Evolutionary conservation across 2,797 vertebrate species (phyloP), one percentile per base, ranked within the genome.

Genomic region (Poecilia picta): DNA sequence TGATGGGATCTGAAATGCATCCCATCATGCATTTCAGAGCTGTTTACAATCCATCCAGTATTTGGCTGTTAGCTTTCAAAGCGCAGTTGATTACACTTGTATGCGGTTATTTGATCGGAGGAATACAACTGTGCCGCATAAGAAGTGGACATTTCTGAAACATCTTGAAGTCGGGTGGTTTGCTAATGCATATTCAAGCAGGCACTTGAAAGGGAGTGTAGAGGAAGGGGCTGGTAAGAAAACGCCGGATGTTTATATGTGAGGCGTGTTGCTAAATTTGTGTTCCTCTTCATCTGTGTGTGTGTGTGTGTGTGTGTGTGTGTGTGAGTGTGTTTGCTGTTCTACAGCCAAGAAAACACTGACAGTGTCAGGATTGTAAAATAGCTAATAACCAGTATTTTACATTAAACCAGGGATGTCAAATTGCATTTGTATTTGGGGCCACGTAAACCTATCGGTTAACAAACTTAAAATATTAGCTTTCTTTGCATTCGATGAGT

Each of bases 181-280:
- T 72, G 45, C 81, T 81, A 11, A 91, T 92, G 81, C 92, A 92
- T 91, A 93, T 93, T 87, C 87, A 91, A 80, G 82, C 13, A 39
- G 64, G 66, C 75, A 91, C 88, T 89, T 93, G 80, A 92, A 92
- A 89, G 74, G 71, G 76, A 73, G 89, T 90, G 85, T 68, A 78
- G 70, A 81, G 68, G 46, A 86, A 62, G 20, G 51, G 74, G 78
- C 75, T 79, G 25, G 64, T 68, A 82, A 83, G 3, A n/a, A 33
- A 78, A 74, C 75, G 79, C 75, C 80, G 81, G 77, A 89, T 92
- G 87, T 90, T 92, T 85, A 81, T 51, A 23, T 23, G 2, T 80
- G 85, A 83, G 84, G 73, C 77, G 59, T 57, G 46, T 75, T 79
- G 66, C 76, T 87, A 81, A 91, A 81, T 89, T 86, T 87, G 79